Base-by-base conservation (phyloP, 2,888 invertebrate species). In the Catocala nupta region DNA sequence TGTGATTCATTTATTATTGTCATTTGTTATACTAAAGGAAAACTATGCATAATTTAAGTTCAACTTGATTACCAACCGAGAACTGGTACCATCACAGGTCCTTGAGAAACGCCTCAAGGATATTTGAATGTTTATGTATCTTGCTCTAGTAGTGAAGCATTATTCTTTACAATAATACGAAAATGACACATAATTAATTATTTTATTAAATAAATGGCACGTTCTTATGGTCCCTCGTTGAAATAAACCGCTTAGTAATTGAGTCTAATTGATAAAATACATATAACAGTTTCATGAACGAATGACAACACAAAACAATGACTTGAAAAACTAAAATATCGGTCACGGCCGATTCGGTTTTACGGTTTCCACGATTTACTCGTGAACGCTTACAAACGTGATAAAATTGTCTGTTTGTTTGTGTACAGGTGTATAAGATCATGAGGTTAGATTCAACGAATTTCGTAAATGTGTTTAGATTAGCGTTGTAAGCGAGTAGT, bases 261-360 rank as follows among this genome's bases (percentile, higher is more conserved):
- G 63, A 45, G 59, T 51, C 49, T 72, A 77, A 77, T 75, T 75
- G 75, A 54, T 13, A 16, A 71, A 66, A 62, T 63, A 2, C 9
- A 39, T 39, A 9, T 65, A 65, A 71, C 69, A 60, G 52, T 69
- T 63, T 54, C 44, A 55, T 65, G 55, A 44, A 47, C 16, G 16
- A 68, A 74, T 64, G 56, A 61, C 55, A 51, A 13, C 47, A 47
- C 16, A 1, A 47, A 47, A 64, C 55, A 44, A 43, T 49, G 45
- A 57, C 48, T 63, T n/a, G 55, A 49, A 67, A 66, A 63, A 50
- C 59, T 43, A 16, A 62, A 65, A 60, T 61, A 49, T 70, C 75
- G 77, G 77, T 69, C 77, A 75, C 33, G 70, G 78, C 43, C 70
- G 64, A 49, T 51, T n/a, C 50, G 36, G 56, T 69, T 69, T 66